These are phyloP conservation scores for Cydia fagiglandana DNA, from an alignment of 1,140 invertebrate genomes.

Conservation along the genomic window DNA sequence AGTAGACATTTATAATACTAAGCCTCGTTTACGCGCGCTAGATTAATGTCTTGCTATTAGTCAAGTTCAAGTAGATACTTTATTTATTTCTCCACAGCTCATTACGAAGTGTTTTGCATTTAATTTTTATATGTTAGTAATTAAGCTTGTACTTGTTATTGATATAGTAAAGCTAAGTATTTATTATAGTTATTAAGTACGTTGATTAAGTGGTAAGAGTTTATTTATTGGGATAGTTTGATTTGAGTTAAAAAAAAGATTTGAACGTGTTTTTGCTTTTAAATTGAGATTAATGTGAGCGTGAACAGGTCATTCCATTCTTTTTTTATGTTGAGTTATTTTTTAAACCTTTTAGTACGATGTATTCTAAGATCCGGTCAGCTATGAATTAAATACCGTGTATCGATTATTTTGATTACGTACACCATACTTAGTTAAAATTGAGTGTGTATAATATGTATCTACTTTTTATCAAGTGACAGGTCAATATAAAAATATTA, in stretches of 20 bases:
- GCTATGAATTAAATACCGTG: not conserved
- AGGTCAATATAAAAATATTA: no score
- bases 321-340: not conserved
- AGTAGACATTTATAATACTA: slow-evolving; percentile 17
- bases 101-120: slow-evolving; percentile 25
- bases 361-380: not conserved
- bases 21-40: slow-evolving; percentile 12
- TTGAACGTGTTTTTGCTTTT: slow-evolving; percentile 8
- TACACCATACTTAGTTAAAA: not conserved
- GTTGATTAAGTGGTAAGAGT: slow-evolving; percentile 21
- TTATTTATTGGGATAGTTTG: slow-evolving; percentile 24
- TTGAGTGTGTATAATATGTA: no score
- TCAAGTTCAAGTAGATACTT: slow-evolving; percentile 23
- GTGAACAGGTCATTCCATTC: slow-evolving; percentile 1
- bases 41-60: slow-evolving; percentile 20
- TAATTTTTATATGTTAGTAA: slow-evolving; percentile 23
- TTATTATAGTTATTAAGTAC: slow-evolving; percentile 7
- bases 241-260: slow-evolving; percentile 28
- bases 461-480: no score
- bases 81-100: slow-evolving; percentile 28
- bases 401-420: not conserved
- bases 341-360: not conserved
- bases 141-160: slow-evolving; percentile 30
- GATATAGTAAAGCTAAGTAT: slow-evolving; percentile 22
- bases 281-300: slow-evolving; percentile 23